Evolutionary conservation across 2,888 invertebrate genomes (phyloP).

Genomic region (Synergus umbraculus): DNA sequence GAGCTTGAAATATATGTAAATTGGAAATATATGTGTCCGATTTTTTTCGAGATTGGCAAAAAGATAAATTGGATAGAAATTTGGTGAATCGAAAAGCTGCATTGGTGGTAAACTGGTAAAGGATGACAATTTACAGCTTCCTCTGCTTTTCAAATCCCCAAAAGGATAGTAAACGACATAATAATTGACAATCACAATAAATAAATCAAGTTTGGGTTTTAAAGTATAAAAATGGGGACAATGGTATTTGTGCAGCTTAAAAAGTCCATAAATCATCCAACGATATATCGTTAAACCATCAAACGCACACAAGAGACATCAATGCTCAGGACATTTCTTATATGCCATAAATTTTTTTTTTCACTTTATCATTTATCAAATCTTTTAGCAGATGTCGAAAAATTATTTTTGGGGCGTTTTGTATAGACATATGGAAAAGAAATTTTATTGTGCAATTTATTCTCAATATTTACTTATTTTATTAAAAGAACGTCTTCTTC

Average conservation of each 20-base stretch:
- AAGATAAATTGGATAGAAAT: background rate
- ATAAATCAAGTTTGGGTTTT: no score
- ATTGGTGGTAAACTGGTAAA: background rate
- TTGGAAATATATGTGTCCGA: background rate
- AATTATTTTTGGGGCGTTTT: background rate
- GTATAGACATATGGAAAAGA: background rate
- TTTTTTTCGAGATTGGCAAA: background rate
- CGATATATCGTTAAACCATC: background rate
- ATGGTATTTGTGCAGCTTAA: no score
- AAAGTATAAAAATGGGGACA: no score
- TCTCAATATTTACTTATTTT: background rate
- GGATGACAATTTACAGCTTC: no score
- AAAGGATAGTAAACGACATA: no score
- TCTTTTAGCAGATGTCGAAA: background rate
- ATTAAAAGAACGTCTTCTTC: background rate
- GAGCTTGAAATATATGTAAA: background rate
- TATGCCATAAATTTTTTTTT: background rate
- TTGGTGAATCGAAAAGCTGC: background rate
- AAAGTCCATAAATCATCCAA: constrained; percentile 20
- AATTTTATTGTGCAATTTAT: background rate
- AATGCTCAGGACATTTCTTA: background rate
- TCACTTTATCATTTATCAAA: background rate
- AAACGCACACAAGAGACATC: background rate
- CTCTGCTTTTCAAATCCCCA: no score
- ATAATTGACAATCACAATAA: no score